phyloP scores from a whole-genome alignment of 2,113 vertebrate species.

The Lophius piscatorius region DNA sequence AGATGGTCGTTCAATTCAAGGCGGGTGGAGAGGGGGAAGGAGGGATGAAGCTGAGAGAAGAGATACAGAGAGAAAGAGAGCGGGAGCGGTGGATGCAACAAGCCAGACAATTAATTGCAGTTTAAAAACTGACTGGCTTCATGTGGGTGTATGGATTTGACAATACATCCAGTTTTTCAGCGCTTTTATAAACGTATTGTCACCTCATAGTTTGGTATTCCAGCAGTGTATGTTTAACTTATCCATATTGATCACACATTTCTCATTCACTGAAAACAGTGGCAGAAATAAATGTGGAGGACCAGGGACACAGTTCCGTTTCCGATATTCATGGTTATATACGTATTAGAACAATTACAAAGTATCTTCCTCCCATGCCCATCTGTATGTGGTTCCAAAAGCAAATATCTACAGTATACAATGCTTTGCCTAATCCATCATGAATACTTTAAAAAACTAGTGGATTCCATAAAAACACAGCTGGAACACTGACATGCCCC shows the following conservation, averaged over 20 bases:
- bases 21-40: conserved; percentile 54
- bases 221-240: conserved; percentile 38
- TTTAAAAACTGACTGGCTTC: conserved; percentile 55
- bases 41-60: conserved; percentile 54
- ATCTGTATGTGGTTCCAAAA: conserved; percentile 22
- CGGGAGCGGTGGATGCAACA: conserved; percentile 47
- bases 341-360: too few species aligned
- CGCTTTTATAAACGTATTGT: background rate
- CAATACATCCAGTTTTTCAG: conserved; percentile 27
- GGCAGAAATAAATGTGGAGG: conserved; percentile 51
- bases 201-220: conserved; percentile 32
- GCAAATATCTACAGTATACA: too few species aligned
- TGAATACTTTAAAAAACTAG: conserved; percentile 17
- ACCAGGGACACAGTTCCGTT: too few species aligned
- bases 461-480: too few species aligned
- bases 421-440: conserved; percentile 23
- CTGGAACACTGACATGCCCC: background rate
- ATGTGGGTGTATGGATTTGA: conserved; percentile 44
- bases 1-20: conserved; percentile 77
- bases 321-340: too few species aligned
- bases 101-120: conserved; percentile 72
- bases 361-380: background rate
- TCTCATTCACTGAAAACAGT: conserved; percentile 50
- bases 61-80: conserved; percentile 58
- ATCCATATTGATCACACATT: conserved; percentile 58